Conservation (phyloP, 2,888 invertebrate species). For the Halictus quadricinctus region DNA sequence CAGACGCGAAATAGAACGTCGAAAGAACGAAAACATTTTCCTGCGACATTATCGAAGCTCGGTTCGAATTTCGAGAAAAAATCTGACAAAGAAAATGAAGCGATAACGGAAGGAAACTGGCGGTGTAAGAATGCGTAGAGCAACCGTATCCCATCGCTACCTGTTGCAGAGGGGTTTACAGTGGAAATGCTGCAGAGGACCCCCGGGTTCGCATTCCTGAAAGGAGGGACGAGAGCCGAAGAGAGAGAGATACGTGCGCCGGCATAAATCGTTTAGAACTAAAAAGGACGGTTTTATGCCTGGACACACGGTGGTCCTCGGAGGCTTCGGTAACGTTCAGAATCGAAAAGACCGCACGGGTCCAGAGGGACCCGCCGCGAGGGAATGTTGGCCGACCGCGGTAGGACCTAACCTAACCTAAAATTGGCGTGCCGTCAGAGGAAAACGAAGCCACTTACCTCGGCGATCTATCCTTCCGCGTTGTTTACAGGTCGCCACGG, state of each 20-base stretch:
- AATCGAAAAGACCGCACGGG: slow-evolving; percentile 7
- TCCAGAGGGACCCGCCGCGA: slow-evolving; percentile 14
- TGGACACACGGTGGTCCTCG: slow-evolving; percentile 44
- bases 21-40: too few relatives aligned
- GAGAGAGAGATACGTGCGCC: slow-evolving; percentile 32
- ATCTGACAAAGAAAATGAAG: background rate
- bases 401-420: slow-evolving; percentile 51
- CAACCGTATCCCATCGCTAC: slow-evolving; percentile 44
- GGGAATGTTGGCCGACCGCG: slow-evolving; percentile 20
- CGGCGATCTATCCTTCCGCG: slow-evolving; percentile 44
- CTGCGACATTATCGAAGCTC: background rate
- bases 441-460: slow-evolving; percentile 61
- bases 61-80: background rate
- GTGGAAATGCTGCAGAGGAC: slow-evolving; percentile 52
- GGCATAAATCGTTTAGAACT: slow-evolving; percentile 52
- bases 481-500: background rate
- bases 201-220: slow-evolving; percentile 64
- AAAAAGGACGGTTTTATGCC: slow-evolving; percentile 47
- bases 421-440: slow-evolving; percentile 24
- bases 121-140: slow-evolving; percentile 11
- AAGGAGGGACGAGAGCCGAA: slow-evolving; percentile 39
- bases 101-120: slow-evolving; percentile 30
- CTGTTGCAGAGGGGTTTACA: slow-evolving; percentile 57
- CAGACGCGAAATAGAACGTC: background rate
- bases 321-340: slow-evolving; percentile 40